These are phyloP conservation scores for Keiferia lycopersicella DNA, from an alignment of 2,888 invertebrate genomes.

Conservation along the genomic window DNA sequence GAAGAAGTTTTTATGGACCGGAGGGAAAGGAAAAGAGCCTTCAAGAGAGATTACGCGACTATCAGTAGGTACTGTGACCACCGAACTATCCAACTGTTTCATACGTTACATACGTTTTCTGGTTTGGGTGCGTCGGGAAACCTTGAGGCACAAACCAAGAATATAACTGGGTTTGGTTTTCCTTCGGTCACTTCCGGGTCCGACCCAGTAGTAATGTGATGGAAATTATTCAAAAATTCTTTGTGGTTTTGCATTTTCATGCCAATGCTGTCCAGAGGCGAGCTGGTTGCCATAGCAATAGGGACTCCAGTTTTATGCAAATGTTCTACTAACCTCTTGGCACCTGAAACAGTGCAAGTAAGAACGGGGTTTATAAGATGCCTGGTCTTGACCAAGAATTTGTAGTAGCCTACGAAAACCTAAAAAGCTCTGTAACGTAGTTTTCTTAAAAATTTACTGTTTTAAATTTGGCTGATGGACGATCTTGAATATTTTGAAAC, in stretches of 20 bases:
- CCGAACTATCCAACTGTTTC: not conserved
- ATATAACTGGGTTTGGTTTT: constrained; percentile 94
- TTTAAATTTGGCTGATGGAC: no score
- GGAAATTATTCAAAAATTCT: constrained; percentile 83
- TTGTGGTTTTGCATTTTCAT: constrained; percentile 86
- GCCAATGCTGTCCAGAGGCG: constrained; percentile 85
- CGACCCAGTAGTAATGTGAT: constrained; percentile 89
- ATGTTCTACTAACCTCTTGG: constrained; percentile 87
- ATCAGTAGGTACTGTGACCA: not conserved
- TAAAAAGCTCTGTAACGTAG: no score
- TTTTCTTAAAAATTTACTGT: no score
- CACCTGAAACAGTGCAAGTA: constrained; percentile 78
- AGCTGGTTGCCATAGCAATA: constrained; percentile 93
- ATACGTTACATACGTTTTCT: constrained; percentile 65
- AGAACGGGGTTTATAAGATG: no score
- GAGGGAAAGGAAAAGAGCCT: no score
- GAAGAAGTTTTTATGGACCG: no score
- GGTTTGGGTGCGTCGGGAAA: constrained; percentile 86
- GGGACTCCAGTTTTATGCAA: constrained; percentile 87
- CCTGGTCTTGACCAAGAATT: no score
- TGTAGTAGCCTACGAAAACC: no score
- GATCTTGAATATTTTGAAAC: not conserved
- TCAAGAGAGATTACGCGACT: no score
- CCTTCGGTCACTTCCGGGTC: constrained; percentile 92
- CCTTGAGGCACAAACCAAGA: constrained; percentile 87